Evolutionary conservation across 1,140 invertebrate species (phyloP).

Genomic region (Caenorhabditis latens): DNA sequence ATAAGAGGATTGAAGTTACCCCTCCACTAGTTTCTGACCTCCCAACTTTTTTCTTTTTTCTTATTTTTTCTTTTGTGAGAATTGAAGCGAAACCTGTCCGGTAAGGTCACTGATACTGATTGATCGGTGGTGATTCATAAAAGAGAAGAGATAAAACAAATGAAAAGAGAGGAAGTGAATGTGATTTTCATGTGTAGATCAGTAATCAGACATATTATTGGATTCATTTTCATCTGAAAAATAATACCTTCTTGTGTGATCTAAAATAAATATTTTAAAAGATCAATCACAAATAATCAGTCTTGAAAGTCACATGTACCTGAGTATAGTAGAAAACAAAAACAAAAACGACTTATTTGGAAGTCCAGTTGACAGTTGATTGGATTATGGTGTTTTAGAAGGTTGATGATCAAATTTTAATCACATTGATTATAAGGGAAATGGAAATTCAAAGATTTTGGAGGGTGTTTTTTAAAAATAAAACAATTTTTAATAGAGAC

Average conservation of each 20-base stretch:
- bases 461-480: too few relatives aligned
- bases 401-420: neutral
- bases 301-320: too few relatives aligned
- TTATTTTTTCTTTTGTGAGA: conserved; percentile 17
- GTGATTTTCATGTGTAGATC: conserved; percentile 8
- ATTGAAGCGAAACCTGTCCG: conserved; percentile 47
- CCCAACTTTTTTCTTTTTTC: neutral
- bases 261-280: too few relatives aligned
- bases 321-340: neutral
- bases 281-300: too few relatives aligned
- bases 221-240: too few relatives aligned
- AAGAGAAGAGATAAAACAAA: neutral
- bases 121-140: conserved; percentile 37
- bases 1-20: neutral
- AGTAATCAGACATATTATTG: too few relatives aligned
- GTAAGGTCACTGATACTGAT: conserved; percentile 55
- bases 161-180: neutral
- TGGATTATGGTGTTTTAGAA: neutral
- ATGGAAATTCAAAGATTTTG: too few relatives aligned
- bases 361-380: neutral
- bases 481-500: too few relatives aligned
- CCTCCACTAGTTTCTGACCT: neutral
- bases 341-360: neutral
- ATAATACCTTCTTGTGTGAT: too few relatives aligned
- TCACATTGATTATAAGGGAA: neutral